A percentile compares a stretch with the other conserved stretches of the same genome.
Evolutionary conservation across 2,797 vertebrate genomes (phyloP).

Genomic region (Liparis tanakae): DNA sequence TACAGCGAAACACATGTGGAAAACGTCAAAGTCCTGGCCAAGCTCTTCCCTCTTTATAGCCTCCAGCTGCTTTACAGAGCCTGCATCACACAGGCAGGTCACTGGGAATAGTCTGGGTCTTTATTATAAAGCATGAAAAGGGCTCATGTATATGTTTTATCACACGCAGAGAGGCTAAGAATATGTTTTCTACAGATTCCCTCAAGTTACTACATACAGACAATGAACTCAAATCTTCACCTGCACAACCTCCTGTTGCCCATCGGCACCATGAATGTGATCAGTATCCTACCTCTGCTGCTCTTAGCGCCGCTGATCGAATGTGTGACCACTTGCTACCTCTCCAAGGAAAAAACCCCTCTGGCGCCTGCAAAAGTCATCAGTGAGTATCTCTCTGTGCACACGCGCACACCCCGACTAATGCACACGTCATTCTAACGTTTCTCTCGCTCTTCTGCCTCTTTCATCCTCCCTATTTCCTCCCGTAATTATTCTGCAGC

Average conservation of each 20-base stretch:
- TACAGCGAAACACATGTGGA: constrained; percentile 90
- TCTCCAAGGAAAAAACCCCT: constrained; percentile 74
- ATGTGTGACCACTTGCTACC: constrained; percentile 79
- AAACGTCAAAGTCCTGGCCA: constrained; percentile 85
- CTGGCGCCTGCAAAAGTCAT: constrained; percentile 84
- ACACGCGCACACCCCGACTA: neutral
- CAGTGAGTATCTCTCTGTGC: constrained; percentile 76
- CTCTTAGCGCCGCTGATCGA: constrained; percentile 88
- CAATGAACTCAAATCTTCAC: constrained; percentile 91
- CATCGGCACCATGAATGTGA: constrained; percentile 88
- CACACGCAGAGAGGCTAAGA: constrained; percentile 2
- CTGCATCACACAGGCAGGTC: constrained; percentile 88
- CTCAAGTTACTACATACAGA: constrained; percentile 94
- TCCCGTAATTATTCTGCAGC: constrained; percentile 54
- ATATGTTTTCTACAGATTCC: constrained; percentile 83
- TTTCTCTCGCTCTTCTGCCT: constrained; percentile 35
- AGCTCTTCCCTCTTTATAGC: constrained; percentile 89
- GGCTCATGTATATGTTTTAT: neutral
- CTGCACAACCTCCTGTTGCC: constrained; percentile 86
- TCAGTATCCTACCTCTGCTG: constrained; percentile 89
- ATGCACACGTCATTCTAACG: neutral
- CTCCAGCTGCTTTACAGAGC: constrained; percentile 90
- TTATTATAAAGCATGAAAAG: neutral
- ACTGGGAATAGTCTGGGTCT: too few relatives aligned
- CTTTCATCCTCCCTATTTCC: constrained; percentile 26